Percentiles rank a stretch among this genome's conserved stretches.
phyloP scores from a whole-genome alignment of 2,888 invertebrate genomes.

The Chrysodeixis includens region DNA sequence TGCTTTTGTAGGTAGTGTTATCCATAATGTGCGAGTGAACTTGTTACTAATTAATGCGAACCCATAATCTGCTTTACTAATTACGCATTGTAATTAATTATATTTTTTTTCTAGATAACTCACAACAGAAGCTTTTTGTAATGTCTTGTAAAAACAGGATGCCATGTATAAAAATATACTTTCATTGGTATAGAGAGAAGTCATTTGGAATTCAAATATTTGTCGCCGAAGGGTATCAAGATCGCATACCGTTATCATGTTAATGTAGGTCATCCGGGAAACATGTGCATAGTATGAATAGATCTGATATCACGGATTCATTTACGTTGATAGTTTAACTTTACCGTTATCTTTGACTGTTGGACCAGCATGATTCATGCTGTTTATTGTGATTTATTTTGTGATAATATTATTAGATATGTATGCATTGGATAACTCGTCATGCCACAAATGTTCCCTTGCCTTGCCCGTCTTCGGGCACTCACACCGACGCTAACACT shows the following conservation, averaged over 20 bases:
- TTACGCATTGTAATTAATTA: neutral
- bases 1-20: neutral
- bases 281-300: neutral
- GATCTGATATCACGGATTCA: constrained; percentile 1
- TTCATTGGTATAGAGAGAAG: neutral
- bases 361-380: neutral
- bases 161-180: neutral
- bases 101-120: neutral
- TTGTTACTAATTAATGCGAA: neutral
- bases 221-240: neutral
- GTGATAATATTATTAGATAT: neutral
- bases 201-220: neutral
- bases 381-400: neutral
- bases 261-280: neutral
- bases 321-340: neutral
- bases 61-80: neutral
- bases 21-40: neutral
- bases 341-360: neutral
- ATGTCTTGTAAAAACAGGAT: neutral
- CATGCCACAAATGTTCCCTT: neutral
- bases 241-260: neutral
- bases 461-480: neutral
- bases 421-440: neutral
- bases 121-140: neutral
- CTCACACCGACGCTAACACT: neutral